A percentile compares a stretch with the other conserved stretches of the same genome.
These are phyloP conservation scores for Brachymystax lenok DNA, from an alignment of 2,797 vertebrate species.

Conservation along the genomic window DNA sequence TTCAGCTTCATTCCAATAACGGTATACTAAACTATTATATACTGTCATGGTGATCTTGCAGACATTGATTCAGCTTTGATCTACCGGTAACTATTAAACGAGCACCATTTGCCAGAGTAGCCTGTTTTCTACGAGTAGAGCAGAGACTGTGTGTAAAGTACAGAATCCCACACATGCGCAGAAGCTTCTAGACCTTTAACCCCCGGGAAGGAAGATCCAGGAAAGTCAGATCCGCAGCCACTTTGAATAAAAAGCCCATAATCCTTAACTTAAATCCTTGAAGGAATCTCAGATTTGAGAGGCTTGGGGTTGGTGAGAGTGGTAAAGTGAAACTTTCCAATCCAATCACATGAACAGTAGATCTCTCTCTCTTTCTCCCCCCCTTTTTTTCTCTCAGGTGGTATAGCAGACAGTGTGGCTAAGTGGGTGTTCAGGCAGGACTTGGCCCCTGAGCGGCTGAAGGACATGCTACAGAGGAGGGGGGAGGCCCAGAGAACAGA, in stretches of 20 bases:
- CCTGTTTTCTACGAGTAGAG: too few species aligned
- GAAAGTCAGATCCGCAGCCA: too few species aligned
- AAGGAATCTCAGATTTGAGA: background rate
- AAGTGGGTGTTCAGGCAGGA: conserved; percentile 94
- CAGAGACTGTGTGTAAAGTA: too few species aligned
- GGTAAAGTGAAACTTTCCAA: background rate
- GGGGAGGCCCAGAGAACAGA: conserved; percentile 59
- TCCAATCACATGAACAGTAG: background rate
- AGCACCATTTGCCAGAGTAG: too few species aligned
- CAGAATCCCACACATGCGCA: too few species aligned
- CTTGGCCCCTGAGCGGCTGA: conserved; percentile 79
- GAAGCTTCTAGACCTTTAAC: too few species aligned
- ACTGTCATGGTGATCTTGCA: too few species aligned
- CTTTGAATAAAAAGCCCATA: background rate
- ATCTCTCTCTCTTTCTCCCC: background rate
- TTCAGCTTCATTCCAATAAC: too few species aligned
- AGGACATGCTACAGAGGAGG: conserved; percentile 70
- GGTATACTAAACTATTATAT: too few species aligned
- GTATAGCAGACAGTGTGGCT: conserved; percentile 90
- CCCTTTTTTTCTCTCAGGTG: conserved; percentile 72
- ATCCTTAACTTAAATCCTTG: background rate
- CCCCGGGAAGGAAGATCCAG: too few species aligned
- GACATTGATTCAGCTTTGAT: too few species aligned
- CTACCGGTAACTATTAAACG: too few species aligned
- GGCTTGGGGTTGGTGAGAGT: background rate